phyloP scores from a whole-genome alignment of 2,888 invertebrate genomes.

The Ceratothoa steindachneri region DNA sequence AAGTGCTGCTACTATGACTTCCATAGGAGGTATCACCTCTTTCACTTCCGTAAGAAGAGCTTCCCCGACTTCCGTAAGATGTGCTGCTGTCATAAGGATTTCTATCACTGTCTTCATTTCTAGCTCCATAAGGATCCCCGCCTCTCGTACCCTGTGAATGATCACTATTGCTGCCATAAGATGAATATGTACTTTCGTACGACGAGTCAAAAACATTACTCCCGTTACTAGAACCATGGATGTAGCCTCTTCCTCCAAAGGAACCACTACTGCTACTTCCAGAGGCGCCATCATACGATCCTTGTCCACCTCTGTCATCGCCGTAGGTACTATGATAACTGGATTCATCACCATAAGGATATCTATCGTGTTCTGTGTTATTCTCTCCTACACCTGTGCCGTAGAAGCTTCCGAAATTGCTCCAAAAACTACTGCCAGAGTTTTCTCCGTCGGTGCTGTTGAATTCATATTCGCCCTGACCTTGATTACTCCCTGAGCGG shows the following conservation, averaged over 20 bases:
- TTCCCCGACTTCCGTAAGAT: background rate
- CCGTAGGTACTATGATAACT: too few species aligned
- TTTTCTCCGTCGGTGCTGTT: too few species aligned
- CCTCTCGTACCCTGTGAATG: slow-evolving; percentile 5
- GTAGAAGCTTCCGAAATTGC: too few species aligned
- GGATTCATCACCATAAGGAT: too few species aligned
- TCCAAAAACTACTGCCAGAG: too few species aligned
- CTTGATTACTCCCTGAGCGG: background rate
- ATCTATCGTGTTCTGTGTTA: too few species aligned
- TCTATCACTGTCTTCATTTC: too few species aligned
- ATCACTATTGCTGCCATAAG: background rate
- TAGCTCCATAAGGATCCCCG: too few species aligned
- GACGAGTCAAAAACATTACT: background rate
- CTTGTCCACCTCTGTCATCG: background rate
- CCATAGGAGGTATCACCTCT: background rate
- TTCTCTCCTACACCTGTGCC: too few species aligned
- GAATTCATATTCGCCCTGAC: background rate
- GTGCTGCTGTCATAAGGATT: background rate
- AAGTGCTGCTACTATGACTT: background rate
- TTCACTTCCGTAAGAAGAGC: background rate
- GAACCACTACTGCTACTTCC: background rate
- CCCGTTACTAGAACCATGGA: background rate
- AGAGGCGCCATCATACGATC: background rate
- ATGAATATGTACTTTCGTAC: too few species aligned
- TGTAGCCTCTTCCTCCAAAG: background rate